These are phyloP conservation scores for Muschampia plurimacula DNA, from an alignment of 2,888 invertebrate species.

Conservation along the genomic window DNA sequence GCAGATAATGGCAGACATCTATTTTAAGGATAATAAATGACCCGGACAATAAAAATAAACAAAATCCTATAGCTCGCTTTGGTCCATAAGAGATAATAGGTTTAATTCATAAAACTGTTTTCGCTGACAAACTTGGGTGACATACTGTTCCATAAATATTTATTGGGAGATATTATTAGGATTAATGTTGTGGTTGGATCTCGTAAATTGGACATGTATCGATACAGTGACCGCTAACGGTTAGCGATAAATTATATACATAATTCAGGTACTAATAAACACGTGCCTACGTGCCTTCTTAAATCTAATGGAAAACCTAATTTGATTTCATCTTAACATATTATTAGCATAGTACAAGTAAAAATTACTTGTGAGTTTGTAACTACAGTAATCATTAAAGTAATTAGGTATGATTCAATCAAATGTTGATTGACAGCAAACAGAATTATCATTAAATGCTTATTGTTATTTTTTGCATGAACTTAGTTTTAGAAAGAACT, in stretches of 20 bases:
- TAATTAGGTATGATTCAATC: too few species aligned
- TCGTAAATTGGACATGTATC: neutral
- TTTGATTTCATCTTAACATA: neutral
- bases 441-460: too few species aligned
- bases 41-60: neutral
- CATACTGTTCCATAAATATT: neutral
- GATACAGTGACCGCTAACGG: conserved; percentile 1
- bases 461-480: too few species aligned
- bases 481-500: too few species aligned
- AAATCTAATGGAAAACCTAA: neutral
- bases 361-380: too few species aligned
- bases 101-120: neutral
- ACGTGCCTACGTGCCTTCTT: neutral
- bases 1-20: neutral
- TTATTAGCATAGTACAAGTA: neutral
- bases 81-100: neutral
- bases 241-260: neutral
- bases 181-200: neutral
- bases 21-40: neutral
- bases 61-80: neutral
- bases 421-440: too few species aligned
- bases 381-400: too few species aligned
- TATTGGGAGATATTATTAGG: neutral
- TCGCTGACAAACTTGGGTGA: neutral
- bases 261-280: neutral